Evolutionary conservation across 2,888 invertebrate genomes (phyloP), one percentile per base, ranked within the genome.

Genomic region (Ophion ventricosus): DNA sequence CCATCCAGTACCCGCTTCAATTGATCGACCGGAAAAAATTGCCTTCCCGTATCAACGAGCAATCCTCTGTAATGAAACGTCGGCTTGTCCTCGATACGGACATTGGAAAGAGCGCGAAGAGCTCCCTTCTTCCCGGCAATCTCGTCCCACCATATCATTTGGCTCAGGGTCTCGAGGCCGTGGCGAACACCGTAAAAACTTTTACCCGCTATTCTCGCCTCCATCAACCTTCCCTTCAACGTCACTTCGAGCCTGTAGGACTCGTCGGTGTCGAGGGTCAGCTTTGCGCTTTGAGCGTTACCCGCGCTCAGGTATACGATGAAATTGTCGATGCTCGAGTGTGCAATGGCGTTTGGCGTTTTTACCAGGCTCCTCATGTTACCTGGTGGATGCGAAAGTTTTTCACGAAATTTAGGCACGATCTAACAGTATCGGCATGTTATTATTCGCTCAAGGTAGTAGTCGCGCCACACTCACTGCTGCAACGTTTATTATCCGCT

Each of bases 11-110:
- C 96, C 14, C 96, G 95, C 88, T 96, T 95, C 57, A 97, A 94
- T 73, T 96, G 95, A 11, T 94, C 95, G 1, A 97, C 94, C 0
- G 97, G 96, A 91, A 99, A 96, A 93, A 96, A 99, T 93, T 99
- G 98, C 26, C 99, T 94, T 0, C 98, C 97, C 0, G 99, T 98
- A 91, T 99, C 99, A 73, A 99, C 93, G 93, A 98, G 95, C 0
- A 99, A 93, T 4, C 99, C 99, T 59, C 99, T 95, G 93, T 97
- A 98, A 0, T 95, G 90, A 91, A 96, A 97, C 59, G 95, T 94
- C 0, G 99, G 99, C 29, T 95, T 95, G 93, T 99, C 99, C 76
- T 95, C 95, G 0, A 97, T 94, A 2, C 94, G 94, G 0, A 96
- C 96, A 49, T 95, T 96, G 85, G 96, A 95, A 0, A 97, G 93